Conservation (phyloP, 2,797 vertebrate species). For the Nasua narica region DNA sequence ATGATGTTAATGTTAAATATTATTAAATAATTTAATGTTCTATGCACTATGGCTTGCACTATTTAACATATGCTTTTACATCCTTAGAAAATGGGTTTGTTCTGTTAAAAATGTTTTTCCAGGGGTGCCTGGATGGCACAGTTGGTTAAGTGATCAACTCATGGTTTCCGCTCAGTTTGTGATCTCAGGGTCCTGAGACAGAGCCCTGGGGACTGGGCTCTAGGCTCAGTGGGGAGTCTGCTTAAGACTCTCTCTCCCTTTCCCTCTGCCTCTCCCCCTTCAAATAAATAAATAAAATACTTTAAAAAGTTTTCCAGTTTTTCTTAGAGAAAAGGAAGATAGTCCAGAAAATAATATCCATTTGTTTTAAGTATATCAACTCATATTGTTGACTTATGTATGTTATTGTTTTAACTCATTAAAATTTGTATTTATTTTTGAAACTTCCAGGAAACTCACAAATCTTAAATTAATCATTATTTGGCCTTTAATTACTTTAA, state of each 20-base stretch:
- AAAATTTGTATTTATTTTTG: background rate
- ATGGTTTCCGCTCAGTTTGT: fast-evolving
- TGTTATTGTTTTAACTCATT: background rate
- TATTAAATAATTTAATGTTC: background rate
- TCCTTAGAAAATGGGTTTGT: background rate
- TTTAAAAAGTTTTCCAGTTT: background rate
- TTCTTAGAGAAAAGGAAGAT: background rate
- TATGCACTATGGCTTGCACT: background rate
- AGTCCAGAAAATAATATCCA: background rate
- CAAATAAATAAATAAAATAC: background rate
- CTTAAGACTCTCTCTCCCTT: background rate
- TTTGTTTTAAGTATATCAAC: background rate
- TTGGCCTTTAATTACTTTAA: background rate
- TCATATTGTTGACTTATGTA: background rate
- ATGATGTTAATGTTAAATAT: background rate
- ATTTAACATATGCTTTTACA: background rate
- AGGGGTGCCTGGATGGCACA: background rate
- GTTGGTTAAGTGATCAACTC: background rate
- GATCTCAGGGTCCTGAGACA: background rate
- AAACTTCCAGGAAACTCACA: background rate
- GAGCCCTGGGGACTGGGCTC: background rate
- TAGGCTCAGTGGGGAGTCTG: background rate
- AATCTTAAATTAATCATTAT: background rate
- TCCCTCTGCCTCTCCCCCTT: background rate
- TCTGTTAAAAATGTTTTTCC: background rate